Conservation (phyloP, 2,113 vertebrate genomes). For the Thalassarche chlororhynchos region DNA sequence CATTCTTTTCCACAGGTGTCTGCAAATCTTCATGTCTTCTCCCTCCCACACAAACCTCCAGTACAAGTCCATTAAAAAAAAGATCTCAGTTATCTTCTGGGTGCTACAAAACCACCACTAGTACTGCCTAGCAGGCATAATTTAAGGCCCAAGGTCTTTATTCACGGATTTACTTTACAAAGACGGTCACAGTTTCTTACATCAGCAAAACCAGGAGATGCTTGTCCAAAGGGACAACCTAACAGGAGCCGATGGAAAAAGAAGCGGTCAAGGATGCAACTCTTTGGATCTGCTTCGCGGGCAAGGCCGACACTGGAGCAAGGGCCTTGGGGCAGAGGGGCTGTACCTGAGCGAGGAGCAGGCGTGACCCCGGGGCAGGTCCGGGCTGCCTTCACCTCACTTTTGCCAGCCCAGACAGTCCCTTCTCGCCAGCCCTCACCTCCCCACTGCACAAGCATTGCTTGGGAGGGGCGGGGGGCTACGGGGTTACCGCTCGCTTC, state of each 20-base stretch:
- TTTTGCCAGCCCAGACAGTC: background rate
- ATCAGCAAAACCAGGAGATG: background rate
- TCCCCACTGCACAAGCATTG: background rate
- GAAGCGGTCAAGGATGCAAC: no score
- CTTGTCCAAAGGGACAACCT: background rate
- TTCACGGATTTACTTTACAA: background rate
- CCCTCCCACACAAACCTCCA: background rate
- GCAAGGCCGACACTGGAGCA: rapidly evolving
- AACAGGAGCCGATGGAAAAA: background rate
- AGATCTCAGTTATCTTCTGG: background rate
- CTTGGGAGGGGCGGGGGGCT: background rate
- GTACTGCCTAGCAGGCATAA: background rate
- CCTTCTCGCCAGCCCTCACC: background rate
- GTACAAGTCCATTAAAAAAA: background rate
- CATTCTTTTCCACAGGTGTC: background rate
- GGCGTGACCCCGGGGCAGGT: no score
- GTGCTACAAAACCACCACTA: background rate
- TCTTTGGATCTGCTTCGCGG: rapidly evolving
- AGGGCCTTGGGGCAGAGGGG: background rate
- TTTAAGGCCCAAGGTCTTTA: background rate
- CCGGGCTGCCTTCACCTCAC: background rate
- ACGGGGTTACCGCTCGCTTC: no score
- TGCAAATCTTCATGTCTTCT: background rate
- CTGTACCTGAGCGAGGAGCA: background rate
- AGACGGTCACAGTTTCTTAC: background rate